These are phyloP conservation scores for Leptura quadrifasciata DNA, from an alignment of 2,888 invertebrate genomes.

Conservation along the genomic window DNA sequence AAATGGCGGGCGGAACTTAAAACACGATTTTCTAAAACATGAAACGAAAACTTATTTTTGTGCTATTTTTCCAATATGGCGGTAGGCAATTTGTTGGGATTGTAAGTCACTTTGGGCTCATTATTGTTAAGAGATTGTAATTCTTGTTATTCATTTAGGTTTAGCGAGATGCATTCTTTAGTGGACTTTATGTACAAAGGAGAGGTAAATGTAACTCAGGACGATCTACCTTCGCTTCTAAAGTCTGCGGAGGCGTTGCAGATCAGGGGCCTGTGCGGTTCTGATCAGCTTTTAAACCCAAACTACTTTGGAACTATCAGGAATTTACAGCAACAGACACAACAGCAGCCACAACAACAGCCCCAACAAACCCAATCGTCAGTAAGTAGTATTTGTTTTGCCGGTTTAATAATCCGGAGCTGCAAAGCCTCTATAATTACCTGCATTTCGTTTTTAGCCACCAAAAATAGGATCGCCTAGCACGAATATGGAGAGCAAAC, in stretches of 20 bases:
- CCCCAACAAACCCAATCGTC: neutral
- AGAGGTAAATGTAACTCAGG: constrained; percentile 91
- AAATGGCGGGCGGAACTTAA: no score
- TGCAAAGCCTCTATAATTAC: neutral
- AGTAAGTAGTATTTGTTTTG: neutral
- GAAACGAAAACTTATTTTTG: no score
- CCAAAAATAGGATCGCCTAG: constrained; percentile 50
- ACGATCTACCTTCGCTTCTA: constrained; percentile 86
- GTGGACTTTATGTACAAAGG: constrained; percentile 95
- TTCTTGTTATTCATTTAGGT: constrained; percentile 70
- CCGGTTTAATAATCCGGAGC: no score
- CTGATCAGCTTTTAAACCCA: constrained; percentile 72
- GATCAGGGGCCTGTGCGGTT: constrained; percentile 81
- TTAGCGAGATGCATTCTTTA: constrained; percentile 89
- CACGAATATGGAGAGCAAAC: constrained; percentile 70
- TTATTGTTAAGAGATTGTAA: no score
- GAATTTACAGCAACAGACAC: constrained; percentile 41
- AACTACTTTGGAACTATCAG: constrained; percentile 70
- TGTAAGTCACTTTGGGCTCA: no score
- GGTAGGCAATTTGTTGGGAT: no score
- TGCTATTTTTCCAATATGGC: no score
- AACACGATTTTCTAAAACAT: no score
- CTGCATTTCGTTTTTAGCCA: constrained; percentile 34
- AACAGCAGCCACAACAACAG: constrained; percentile 39
- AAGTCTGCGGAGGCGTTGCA: constrained; percentile 90